Base-by-base conservation (phyloP, 2,888 invertebrate species). In the Leistus spinibarbis region DNA sequence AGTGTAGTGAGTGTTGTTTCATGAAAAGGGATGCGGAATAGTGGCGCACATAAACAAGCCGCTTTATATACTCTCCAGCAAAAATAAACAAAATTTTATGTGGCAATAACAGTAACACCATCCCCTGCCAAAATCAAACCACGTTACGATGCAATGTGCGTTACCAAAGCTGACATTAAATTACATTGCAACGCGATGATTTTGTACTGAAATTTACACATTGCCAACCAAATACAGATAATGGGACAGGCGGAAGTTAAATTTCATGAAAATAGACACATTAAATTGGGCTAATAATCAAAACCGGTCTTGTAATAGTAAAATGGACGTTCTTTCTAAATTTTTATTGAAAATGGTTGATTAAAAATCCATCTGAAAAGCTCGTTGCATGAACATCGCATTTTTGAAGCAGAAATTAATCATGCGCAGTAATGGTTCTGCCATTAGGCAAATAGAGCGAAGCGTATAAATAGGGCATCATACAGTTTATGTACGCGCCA, bases 281-380 rank as follows among this genome's bases (percentile, higher is more conserved):
- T 10, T n/a, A n/a, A n/a, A n/a, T n/a, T n/a, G n/a, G n/a, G n/a
- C n/a, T n/a, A n/a, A n/a, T n/a, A n/a, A n/a, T n/a, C n/a, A n/a
- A n/a, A n/a, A n/a, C n/a, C n/a, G n/a, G n/a, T n/a, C n/a, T n/a
- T n/a, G n/a, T n/a, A n/a, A n/a, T n/a, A n/a, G n/a, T n/a, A n/a
- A n/a, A n/a, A n/a, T n/a, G n/a, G n/a, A n/a, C n/a, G n/a, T n/a
- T n/a, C n/a, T n/a, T n/a, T n/a, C n/a, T n/a, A n/a, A n/a, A n/a
- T n/a, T n/a, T n/a, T n/a, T n/a, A n/a, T n/a, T n/a, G n/a, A n/a
- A n/a, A n/a, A n/a, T n/a, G n/a, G n/a, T n/a, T n/a, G n/a, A n/a
- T n/a, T n/a, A 71, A 71, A 71, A 71, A 71, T 71, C 71, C 64
- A 71, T 71, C 64, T 64, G 64, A 64, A 54, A 63, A 54, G 53